A percentile compares a stretch with the other conserved stretches of the same genome.
phyloP scores from a whole-genome alignment of 1,140 invertebrate genomes.

The Drosophila micromelanica region DNA sequence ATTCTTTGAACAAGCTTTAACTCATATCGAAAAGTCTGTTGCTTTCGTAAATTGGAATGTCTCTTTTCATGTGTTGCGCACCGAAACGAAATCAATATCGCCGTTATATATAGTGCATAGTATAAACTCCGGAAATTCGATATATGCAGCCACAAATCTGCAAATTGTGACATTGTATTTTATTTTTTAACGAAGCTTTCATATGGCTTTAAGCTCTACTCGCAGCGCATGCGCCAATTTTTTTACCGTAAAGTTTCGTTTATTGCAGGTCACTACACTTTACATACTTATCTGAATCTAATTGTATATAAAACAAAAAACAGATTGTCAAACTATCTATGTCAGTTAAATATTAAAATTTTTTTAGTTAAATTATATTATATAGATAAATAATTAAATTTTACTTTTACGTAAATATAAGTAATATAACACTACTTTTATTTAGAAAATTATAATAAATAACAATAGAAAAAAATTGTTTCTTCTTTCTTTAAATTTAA shows the following conservation, averaged over 20 bases:
- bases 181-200: not conserved
- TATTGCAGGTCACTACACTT: not conserved
- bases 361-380: no score
- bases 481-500: no score
- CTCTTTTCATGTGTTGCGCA: not conserved
- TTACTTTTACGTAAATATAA: no score
- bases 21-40: not conserved
- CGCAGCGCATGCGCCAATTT: constrained; percentile 2
- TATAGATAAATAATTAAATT: no score
- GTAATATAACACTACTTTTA: no score
- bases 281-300: no score
- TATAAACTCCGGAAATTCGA: not conserved
- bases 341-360: no score
- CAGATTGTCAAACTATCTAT: no score
- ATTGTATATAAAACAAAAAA: no score
- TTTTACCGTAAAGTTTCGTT: not conserved
- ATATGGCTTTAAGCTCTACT: not conserved
- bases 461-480: no score
- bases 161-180: constrained; percentile 6
- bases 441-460: no score
- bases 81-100: not conserved
- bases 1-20: not conserved
- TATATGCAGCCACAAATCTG: constrained; percentile 6
- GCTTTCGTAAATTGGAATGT: not conserved
- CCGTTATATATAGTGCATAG: not conserved